phyloP scores from a whole-genome alignment of 2,113 vertebrate species.

The Aspiorhynchus laticeps region DNA sequence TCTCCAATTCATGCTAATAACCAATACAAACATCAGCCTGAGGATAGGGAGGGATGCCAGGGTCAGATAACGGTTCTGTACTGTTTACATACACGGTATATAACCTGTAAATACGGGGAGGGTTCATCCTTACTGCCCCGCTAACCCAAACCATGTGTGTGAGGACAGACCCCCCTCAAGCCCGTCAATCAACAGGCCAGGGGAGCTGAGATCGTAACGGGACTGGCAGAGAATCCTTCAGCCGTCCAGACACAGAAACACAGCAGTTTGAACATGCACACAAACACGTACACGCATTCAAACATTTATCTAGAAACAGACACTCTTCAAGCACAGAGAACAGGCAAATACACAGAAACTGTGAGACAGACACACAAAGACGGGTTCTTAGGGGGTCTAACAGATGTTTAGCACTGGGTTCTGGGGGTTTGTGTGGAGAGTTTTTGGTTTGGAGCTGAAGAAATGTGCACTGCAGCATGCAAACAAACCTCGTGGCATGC shows the following conservation, averaged over 20 bases:
- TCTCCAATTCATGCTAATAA: conserved; percentile 47
- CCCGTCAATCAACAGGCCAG: conserved; percentile 52
- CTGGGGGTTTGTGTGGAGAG: not conserved
- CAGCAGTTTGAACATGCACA: not conserved
- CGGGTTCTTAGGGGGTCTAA: not conserved
- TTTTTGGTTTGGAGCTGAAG: not conserved
- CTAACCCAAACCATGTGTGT: conserved; percentile 57
- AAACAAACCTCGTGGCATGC: not conserved
- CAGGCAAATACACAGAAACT: not conserved
- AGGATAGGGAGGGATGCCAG: conserved; percentile 13
- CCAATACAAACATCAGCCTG: conserved; percentile 24
- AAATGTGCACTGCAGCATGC: not conserved
- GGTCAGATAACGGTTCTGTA: conserved; percentile 32
- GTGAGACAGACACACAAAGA: not conserved
- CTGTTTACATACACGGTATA: conserved; percentile 48
- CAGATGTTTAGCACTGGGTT: conserved; percentile 10
- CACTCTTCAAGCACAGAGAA: conserved; percentile 21
- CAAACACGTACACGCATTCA: conserved; percentile 22
- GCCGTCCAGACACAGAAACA: conserved; percentile 1
- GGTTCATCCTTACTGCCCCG: conserved; percentile 42
- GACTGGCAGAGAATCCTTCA: conserved; percentile 25
- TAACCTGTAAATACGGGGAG: conserved; percentile 50
- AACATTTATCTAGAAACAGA: conserved; percentile 42
- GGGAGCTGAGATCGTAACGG: conserved; percentile 4
- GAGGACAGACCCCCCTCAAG: conserved; percentile 29